Percentiles rank a stretch among this genome's conserved stretches.
Conservation (phyloP, 2,113 vertebrate genomes). For the Loxodonta africana region DNA sequence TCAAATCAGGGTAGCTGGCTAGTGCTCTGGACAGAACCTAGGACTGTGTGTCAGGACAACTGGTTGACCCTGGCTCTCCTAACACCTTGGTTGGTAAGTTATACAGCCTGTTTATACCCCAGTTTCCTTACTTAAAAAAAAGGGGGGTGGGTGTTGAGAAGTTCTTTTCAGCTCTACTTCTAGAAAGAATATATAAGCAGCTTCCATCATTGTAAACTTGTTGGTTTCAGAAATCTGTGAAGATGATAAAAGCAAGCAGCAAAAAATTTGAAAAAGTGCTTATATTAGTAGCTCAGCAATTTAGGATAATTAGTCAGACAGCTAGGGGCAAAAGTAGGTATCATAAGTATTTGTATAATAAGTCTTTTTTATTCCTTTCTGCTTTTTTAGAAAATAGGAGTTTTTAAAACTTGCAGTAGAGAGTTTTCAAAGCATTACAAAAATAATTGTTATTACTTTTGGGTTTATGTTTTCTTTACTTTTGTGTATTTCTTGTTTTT, state of each 20-base stretch:
- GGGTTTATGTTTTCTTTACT: conserved; percentile 38
- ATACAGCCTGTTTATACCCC: not conserved
- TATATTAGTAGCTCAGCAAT: not conserved
- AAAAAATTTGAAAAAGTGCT: not conserved
- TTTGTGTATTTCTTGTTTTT: conserved; percentile 36
- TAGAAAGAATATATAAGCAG: not conserved
- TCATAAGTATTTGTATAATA: conserved; percentile 26
- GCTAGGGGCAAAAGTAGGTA: not conserved
- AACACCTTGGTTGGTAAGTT: not conserved
- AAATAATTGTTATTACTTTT: not conserved
- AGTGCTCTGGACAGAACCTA: not conserved
- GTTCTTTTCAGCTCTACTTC: conserved; percentile 16
- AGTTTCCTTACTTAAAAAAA: not conserved
- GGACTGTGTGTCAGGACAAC: not conserved
- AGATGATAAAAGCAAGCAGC: not conserved
- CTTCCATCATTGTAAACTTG: not conserved
- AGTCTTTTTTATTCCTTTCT: not conserved
- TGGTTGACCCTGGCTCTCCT: not conserved
- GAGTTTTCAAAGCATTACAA: conserved; percentile 54
- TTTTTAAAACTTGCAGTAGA: not conserved
- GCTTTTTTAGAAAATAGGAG: conserved; percentile 11
- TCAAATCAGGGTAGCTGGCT: not conserved
- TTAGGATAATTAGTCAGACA: not conserved
- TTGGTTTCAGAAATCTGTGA: conserved; percentile 29
- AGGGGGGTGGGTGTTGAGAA: not conserved